Conservation (phyloP, 2,888 invertebrate species). For the Drosophila imparisetae region DNA sequence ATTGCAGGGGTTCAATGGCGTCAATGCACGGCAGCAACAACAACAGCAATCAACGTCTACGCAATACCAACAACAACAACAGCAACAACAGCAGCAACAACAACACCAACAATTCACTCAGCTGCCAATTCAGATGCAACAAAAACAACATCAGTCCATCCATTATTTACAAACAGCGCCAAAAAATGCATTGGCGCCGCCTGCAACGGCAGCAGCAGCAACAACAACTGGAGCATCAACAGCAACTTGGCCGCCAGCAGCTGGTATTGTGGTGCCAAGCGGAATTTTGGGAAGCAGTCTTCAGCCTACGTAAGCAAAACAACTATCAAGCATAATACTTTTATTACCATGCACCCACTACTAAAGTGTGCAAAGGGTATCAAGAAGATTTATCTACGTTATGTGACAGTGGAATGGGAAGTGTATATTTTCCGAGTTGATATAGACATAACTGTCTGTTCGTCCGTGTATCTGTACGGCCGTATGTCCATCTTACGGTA, state of each 20-base stretch:
- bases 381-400: not conserved
- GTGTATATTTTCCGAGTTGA: not conserved
- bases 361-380: not conserved
- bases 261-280: conserved; percentile 28
- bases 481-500: too few species aligned
- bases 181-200: conserved; percentile 46
- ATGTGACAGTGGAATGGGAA: not conserved
- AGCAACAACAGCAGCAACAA: not conserved
- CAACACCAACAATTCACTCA: conserved; percentile 26
- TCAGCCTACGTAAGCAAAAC: conserved; percentile 61
- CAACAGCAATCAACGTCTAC: conserved; percentile 31
- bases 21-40: conserved; percentile 61
- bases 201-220: conserved; percentile 29
- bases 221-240: conserved; percentile 7
- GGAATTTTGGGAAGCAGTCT: conserved; percentile 24
- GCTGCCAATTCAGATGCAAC: conserved; percentile 14
- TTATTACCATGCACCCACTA: not conserved
- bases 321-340: conserved; percentile 49
- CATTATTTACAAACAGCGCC: conserved; percentile 49
- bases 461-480: not conserved
- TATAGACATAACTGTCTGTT: not conserved
- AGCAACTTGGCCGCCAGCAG: conserved; percentile 15
- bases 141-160: conserved; percentile 12
- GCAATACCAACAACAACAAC: conserved; percentile 44
- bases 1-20: conserved; percentile 73